Evolutionary conservation across 2,113 vertebrate species (phyloP).

Genomic region (Rhinoptilus africanus): DNA sequence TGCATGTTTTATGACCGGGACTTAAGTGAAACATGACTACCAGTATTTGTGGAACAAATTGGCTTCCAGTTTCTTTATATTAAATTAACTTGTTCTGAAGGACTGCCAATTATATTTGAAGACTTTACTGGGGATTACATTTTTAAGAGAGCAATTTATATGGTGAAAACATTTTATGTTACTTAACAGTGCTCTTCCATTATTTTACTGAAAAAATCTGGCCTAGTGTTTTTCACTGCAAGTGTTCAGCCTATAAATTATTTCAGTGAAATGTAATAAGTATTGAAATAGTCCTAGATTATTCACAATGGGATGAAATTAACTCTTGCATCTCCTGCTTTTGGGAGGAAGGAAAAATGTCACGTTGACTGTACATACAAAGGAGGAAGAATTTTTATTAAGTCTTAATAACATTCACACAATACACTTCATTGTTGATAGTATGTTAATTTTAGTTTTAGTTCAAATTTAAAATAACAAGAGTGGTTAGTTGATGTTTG

Average conservation of each 20-base stretch:
- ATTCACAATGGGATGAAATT: constrained; percentile 41
- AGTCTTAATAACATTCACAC: background rate
- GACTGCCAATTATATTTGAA: constrained; percentile 56
- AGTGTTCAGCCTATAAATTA: constrained; percentile 29
- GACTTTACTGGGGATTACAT: constrained; percentile 53
- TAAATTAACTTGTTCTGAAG: constrained; percentile 60
- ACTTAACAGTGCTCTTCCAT: background rate
- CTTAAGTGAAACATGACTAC: background rate
- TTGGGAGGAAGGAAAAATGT: background rate
- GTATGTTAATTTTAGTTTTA: background rate
- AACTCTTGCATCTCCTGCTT: constrained; percentile 7
- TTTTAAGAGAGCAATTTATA: constrained; percentile 40
- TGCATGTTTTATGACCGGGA: background rate
- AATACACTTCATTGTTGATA: background rate
- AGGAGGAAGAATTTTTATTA: background rate
- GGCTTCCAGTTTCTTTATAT: constrained; percentile 29
- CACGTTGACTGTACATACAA: background rate
- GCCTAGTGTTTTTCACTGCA: background rate
- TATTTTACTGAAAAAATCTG: constrained; percentile 8
- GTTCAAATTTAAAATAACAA: background rate
- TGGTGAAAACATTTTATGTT: constrained; percentile 50
- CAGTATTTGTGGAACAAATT: constrained; percentile 27
- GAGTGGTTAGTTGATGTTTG: background rate
- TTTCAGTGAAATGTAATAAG: constrained; percentile 19
- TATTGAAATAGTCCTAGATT: constrained; percentile 41